Evolutionary conservation across 2,113 vertebrate genomes (phyloP), one percentile per base, ranked within the genome.

Genomic region (Varanus salvator): DNA sequence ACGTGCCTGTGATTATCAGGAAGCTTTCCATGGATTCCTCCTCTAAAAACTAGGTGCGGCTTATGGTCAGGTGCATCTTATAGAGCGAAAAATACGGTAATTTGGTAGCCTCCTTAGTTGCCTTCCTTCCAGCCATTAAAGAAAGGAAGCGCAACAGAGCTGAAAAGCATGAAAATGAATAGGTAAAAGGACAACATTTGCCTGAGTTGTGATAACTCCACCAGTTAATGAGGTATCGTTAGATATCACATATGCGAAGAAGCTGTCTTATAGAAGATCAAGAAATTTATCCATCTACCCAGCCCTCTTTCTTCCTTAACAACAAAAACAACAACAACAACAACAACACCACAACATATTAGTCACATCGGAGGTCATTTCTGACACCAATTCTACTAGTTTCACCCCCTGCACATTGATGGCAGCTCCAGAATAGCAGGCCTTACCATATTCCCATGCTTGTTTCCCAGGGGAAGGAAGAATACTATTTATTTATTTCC

Each of bases 121-220:
- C 75, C 85, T 86, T 38, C 4, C 38, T 76, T 76, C 38, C 52
- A 93, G 77, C 23, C 3, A 54, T 9, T 44, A 44, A 44, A 44
- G 38, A 44, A 44, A 44, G 38, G 38, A 44, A 44, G 38, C 38
- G 3, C 3, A 0, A 0, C 80, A 87, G 44, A 0, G 0, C 2
- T 60, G 75, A 75, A 1, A 5, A 19, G 25, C 34, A 21, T 92
- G 84, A 64, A 8, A 90, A 92, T 87, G 0, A 21, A 85, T 60
- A 89, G 17, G 90, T 0, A 1, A 92, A 69, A 0, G 87, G 38
- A 19, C 21, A 68, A 34, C 89, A 4, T 0, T 4, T 78, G 14
- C 0, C 0, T 0, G 85, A 27, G 69, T 71, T 66, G 60, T 27
- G 76, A 84, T 6, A 71, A 86, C 57, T 48, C 12, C 48, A 34